A percentile compares a stretch with the other conserved stretches of the same genome.
Evolutionary conservation across 64 coral and sea anemone species (phyloP).

Genomic region (Dendronephthya gigantea): DNA sequence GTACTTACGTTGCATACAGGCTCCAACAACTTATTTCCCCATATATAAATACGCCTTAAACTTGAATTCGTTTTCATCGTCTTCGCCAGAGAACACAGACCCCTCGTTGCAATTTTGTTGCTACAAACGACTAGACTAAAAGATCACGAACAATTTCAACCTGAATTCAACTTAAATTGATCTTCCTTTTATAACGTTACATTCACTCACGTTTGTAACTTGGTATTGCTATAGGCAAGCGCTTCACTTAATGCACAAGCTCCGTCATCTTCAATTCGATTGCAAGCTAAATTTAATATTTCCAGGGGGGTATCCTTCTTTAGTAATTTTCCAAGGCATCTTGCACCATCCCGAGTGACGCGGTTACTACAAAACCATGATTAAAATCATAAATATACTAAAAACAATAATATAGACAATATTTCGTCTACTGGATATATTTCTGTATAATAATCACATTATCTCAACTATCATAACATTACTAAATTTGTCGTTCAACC

Average conservation of each 20-base stretch:
- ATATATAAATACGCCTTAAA: conserved; percentile 61
- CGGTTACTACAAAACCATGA: conserved; percentile 49
- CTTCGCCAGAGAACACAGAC: conserved; percentile 66
- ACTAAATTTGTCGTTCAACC: no score
- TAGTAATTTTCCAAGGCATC: conserved; percentile 54
- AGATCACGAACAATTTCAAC: background rate
- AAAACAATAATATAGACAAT: no score
- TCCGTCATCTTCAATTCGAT: conserved; percentile 92
- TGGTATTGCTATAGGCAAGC: conserved; percentile 64
- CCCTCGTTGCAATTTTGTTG: conserved; percentile 70
- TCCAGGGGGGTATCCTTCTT: conserved; percentile 64
- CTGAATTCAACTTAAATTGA: no score
- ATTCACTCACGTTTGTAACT: conserved; percentile 54
- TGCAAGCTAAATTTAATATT: conserved; percentile 71
- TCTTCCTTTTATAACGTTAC: background rate
- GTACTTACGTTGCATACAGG: conserved; percentile 65
- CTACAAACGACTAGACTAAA: conserved; percentile 71
- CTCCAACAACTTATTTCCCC: conserved; percentile 89
- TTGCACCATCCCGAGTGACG: conserved; percentile 82
- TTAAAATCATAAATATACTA: no score
- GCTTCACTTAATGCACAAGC: conserved; percentile 69
- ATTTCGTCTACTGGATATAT: no score
- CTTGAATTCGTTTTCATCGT: conserved; percentile 56
- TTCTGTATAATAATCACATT: no score
- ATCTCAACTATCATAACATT: no score